Evolutionary conservation across 2,888 invertebrate genomes (phyloP).

Genomic region (Synanthedon vespiformis): DNA sequence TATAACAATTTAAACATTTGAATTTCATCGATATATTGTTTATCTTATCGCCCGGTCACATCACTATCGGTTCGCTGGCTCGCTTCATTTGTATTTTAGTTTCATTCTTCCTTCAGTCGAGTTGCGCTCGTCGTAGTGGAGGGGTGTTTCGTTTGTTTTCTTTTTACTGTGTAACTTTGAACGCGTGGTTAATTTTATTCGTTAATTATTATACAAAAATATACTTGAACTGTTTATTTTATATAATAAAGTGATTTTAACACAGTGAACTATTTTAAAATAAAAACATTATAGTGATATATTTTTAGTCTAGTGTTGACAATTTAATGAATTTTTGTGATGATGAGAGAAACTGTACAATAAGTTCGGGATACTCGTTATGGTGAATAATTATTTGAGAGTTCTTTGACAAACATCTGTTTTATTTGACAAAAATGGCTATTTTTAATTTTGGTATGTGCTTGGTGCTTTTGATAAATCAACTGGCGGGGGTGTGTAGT

Average conservation of each 20-base stretch:
- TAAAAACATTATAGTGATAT: slow-evolving; percentile 7
- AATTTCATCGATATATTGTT: slow-evolving; percentile 1
- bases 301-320: slow-evolving; percentile 8
- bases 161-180: slow-evolving; percentile 12
- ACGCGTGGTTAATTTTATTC: slow-evolving; percentile 35
- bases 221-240: slow-evolving; percentile 8
- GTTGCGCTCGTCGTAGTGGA: slow-evolving; percentile 12
- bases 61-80: slow-evolving; percentile 23
- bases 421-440: slow-evolving; percentile 51
- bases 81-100: slow-evolving; percentile 21
- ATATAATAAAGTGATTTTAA: not conserved
- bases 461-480: slow-evolving; percentile 50
- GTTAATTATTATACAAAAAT: slow-evolving; percentile 8
- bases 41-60: slow-evolving; percentile 1
- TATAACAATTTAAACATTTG: too few relatives aligned
- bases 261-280: not conserved
- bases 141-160: slow-evolving; percentile 10
- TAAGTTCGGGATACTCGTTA: slow-evolving; percentile 24
- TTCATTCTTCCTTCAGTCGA: slow-evolving; percentile 30
- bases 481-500: slow-evolving; percentile 40
- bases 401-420: slow-evolving; percentile 40
- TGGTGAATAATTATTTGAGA: slow-evolving; percentile 34
- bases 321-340: slow-evolving; percentile 4
- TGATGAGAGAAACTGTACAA: slow-evolving; percentile 2
- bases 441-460: slow-evolving; percentile 55